Percentiles rank a stretch among this genome's conserved stretches.
Evolutionary conservation across 2,113 vertebrate genomes (phyloP).

Genomic region (Daphoenositta chrysoptera): DNA sequence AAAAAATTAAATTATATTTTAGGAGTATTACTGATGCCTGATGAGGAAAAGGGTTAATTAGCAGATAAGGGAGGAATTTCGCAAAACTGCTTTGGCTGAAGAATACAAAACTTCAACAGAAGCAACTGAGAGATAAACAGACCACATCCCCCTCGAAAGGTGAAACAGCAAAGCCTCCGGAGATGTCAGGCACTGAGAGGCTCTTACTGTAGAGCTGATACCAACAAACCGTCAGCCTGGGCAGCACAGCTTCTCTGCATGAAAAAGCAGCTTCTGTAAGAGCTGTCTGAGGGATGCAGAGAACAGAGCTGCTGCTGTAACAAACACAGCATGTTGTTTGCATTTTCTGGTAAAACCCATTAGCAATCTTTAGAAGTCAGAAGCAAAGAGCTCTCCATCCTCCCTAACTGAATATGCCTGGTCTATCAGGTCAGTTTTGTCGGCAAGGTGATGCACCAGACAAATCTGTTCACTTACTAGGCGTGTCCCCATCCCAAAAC

Average conservation of each 20-base stretch:
- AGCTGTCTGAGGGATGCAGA: background rate
- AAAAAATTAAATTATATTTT: background rate
- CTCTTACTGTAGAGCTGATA: background rate
- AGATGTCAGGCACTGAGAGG: background rate
- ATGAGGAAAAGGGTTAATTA: constrained; percentile 42
- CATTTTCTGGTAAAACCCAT: background rate
- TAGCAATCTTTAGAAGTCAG: background rate
- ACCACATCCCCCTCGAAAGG: background rate
- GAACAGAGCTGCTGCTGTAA: background rate
- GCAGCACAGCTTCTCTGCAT: background rate
- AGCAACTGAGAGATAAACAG: background rate
- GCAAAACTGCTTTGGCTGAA: background rate
- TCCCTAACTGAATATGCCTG: background rate
- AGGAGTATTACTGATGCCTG: background rate
- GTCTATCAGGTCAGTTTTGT: background rate
- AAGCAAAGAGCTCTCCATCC: background rate
- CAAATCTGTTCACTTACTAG: background rate
- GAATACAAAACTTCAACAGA: background rate
- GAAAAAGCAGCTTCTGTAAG: background rate
- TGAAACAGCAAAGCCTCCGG: background rate
- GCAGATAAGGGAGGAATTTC: constrained; percentile 6
- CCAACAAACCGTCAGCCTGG: background rate
- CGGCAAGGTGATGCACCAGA: background rate
- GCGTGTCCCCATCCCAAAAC: background rate
- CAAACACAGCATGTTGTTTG: background rate